phyloP scores from a whole-genome alignment of 2,888 invertebrate species.

The Dasysyrphus albostriatus region DNA sequence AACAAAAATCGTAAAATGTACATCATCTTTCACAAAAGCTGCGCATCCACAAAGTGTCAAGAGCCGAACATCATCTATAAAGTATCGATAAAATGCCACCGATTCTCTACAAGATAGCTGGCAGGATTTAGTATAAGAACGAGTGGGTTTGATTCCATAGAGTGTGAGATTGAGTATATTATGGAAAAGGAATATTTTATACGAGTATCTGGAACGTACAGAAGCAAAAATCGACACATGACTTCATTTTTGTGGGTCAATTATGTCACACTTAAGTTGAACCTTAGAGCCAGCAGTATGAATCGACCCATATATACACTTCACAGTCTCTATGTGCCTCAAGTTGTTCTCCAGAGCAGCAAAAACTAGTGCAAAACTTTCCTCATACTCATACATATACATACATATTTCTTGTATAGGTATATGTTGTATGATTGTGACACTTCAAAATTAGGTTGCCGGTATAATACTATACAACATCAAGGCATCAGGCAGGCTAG shows the following conservation, averaged over 20 bases:
- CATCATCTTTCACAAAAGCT: slow-evolving; percentile 33
- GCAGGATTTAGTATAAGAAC: slow-evolving; percentile 31
- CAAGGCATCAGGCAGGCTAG: slow-evolving; percentile 24
- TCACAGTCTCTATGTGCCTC: slow-evolving; percentile 37
- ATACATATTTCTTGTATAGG: slow-evolving; percentile 2
- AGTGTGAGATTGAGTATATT: not conserved
- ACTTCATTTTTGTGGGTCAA: slow-evolving; percentile 73
- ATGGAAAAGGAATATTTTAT: slow-evolving; percentile 7
- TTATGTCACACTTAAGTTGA: slow-evolving; percentile 70
- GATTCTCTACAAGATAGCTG: slow-evolving; percentile 31
- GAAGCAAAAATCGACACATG: slow-evolving; percentile 57
- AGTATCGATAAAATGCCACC: slow-evolving; percentile 45
- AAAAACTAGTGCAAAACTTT: slow-evolving; percentile 72
- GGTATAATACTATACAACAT: slow-evolving; percentile 17
- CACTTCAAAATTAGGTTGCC: slow-evolving; percentile 73
- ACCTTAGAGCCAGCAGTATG: slow-evolving; percentile 43
- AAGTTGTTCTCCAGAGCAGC: slow-evolving; percentile 46
- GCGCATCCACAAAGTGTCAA: slow-evolving; percentile 51
- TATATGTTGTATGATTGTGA: slow-evolving; percentile 58
- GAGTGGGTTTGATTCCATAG: not conserved
- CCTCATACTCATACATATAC: slow-evolving; percentile 16
- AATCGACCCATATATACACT: slow-evolving; percentile 67
- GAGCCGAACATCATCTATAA: slow-evolving; percentile 44
- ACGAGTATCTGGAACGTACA: not conserved
- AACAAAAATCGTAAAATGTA: slow-evolving; percentile 23